Percentiles rank a stretch among this genome's conserved stretches.
Conservation (phyloP, 2,113 vertebrate species). For the Laticauda laticaudata region DNA sequence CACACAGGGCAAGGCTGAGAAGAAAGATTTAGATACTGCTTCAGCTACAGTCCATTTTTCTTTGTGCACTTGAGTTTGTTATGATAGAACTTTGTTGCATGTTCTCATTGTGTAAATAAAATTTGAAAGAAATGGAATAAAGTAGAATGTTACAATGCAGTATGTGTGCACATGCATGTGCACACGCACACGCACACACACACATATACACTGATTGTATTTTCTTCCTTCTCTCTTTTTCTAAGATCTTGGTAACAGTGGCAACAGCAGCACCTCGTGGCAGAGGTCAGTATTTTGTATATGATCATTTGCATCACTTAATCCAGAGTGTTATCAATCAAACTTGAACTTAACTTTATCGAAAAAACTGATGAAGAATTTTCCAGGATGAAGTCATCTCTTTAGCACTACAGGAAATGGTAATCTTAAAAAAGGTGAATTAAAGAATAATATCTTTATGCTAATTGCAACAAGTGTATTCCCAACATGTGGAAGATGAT, state of each 20-base stretch:
- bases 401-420: background rate
- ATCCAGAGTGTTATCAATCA: background rate
- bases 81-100: slow-evolving; percentile 12
- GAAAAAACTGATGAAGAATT: rapidly evolving
- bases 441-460: background rate
- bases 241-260: slow-evolving; percentile 51
- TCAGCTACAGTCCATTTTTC: slow-evolving; percentile 7
- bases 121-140: slow-evolving; percentile 36
- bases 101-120: slow-evolving; percentile 19
- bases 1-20: background rate
- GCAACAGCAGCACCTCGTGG: slow-evolving; percentile 74
- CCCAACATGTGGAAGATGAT: slow-evolving; percentile 48
- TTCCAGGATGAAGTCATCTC: background rate
- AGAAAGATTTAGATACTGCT: background rate
- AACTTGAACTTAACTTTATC: background rate
- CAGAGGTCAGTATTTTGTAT: slow-evolving; percentile 61
- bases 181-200: background rate
- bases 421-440: background rate
- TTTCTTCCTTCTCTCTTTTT: slow-evolving; percentile 35
- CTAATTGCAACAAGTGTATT: background rate
- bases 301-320: slow-evolving; percentile 37
- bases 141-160: background rate
- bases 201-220: background rate
- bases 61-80: slow-evolving; percentile 12
- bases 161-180: background rate